phyloP scores from a whole-genome alignment of 1,140 invertebrate species.

The Euura lappo region DNA sequence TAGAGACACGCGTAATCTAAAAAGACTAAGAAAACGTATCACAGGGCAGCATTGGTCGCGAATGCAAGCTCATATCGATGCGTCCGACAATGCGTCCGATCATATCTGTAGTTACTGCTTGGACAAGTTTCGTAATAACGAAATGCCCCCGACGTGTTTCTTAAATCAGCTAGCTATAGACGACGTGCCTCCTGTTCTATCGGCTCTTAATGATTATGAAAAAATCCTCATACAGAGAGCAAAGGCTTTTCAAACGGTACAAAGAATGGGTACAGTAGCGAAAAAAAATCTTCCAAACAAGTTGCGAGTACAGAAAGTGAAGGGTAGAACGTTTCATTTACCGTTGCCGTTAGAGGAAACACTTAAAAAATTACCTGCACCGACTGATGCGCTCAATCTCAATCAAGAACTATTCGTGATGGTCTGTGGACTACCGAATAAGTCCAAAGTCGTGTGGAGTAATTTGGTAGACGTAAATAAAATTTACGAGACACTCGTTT shows the following conservation, averaged over 20 bases:
- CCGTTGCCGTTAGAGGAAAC: conserved; percentile 22
- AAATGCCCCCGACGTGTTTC: not conserved
- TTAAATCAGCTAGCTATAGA: not conserved
- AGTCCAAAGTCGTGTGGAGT: conserved; percentile 22
- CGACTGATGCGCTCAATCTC: conserved; percentile 20
- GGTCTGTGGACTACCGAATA: not conserved
- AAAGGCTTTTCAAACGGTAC: conserved; percentile 19
- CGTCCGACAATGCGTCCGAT: no score
- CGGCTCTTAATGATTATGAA: conserved; percentile 16
- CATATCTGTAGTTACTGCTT: no score
- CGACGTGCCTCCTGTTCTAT: not conserved
- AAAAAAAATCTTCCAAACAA: not conserved
- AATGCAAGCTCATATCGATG: no score
- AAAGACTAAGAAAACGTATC: no score
- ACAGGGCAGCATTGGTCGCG: no score
- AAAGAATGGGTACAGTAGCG: conserved; percentile 17
- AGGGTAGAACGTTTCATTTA: conserved; percentile 27
- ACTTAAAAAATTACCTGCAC: conserved; percentile 28
- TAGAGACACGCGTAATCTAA: no score
- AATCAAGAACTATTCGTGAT: conserved; percentile 20
- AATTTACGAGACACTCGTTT: conserved; percentile 26
- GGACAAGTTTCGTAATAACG: not conserved
- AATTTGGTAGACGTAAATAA: conserved; percentile 29
- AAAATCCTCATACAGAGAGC: conserved; percentile 22
- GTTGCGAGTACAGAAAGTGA: conserved; percentile 21